Evolutionary conservation across 2,797 vertebrate genomes (phyloP).

Genomic region (Sebastes diaconus): DNA sequence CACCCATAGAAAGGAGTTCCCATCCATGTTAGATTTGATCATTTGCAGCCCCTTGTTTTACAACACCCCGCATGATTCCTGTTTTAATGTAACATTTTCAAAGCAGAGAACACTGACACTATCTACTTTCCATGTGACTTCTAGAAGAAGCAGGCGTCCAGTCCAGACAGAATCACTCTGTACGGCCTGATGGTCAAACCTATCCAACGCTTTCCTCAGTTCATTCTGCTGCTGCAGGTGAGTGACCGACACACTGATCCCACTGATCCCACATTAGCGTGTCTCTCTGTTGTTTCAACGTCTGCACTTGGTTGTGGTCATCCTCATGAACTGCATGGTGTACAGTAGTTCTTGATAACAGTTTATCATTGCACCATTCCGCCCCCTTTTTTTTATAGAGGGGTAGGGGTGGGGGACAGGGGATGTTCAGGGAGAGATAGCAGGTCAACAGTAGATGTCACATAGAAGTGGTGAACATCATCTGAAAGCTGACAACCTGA

Average conservation of each 20-base stretch:
- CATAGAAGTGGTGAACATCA: neutral
- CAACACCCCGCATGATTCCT: too few species aligned
- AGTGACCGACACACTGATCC: neutral
- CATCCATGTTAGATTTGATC: too few species aligned
- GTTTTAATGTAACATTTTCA: too few species aligned
- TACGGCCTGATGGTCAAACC: constrained; percentile 96
- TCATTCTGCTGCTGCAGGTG: constrained; percentile 94
- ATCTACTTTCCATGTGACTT: neutral
- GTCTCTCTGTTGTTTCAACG: neutral
- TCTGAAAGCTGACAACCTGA: neutral
- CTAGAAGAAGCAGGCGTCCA: constrained; percentile 90
- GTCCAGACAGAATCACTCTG: constrained; percentile 90
- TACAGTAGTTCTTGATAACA: neutral
- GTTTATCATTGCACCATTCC: rapidly evolving
- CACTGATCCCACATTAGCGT: neutral
- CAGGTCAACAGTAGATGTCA: neutral
- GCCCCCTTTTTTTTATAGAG: neutral
- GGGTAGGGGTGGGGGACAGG: neutral
- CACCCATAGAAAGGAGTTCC: too few species aligned
- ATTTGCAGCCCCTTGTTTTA: too few species aligned
- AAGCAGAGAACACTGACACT: neutral
- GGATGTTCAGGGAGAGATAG: neutral
- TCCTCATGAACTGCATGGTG: neutral
- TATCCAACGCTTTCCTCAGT: constrained; percentile 95
- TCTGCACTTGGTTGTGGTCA: too few species aligned